Conservation (phyloP, 2,888 invertebrate species). For the Alloscopus bannaensis region DNA sequence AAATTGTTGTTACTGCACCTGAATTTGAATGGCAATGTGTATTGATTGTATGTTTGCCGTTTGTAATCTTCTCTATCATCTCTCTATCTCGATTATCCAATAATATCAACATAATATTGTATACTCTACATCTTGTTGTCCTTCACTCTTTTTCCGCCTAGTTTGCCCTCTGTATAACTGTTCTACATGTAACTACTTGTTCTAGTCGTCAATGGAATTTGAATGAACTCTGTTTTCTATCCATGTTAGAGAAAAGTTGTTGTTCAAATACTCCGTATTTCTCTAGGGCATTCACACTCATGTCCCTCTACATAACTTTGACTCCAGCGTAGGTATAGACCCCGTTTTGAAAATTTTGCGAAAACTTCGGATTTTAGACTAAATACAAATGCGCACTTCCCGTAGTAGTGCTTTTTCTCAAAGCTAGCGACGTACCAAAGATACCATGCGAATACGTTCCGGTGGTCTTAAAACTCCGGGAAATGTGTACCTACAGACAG, state of each 20-base stretch:
- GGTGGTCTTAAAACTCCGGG: too few relatives aligned
- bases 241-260: constrained; percentile 15
- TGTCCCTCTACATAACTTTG: not conserved
- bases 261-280: constrained; percentile 32
- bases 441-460: too few relatives aligned
- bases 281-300: constrained; percentile 40
- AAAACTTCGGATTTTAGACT: too few relatives aligned
- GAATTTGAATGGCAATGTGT: constrained; percentile 62
- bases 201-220: constrained; percentile 13
- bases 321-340: not conserved
- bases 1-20: constrained; percentile 60
- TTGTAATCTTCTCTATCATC: constrained; percentile 40
- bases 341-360: too few relatives aligned
- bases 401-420: too few relatives aligned
- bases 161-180: constrained; percentile 32
- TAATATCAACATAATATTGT: constrained; percentile 36
- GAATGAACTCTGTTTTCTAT: constrained; percentile 16
- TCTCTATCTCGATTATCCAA: constrained; percentile 40
- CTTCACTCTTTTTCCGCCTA: constrained; percentile 23
- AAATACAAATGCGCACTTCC: too few relatives aligned
- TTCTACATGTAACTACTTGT: constrained; percentile 11
- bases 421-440: too few relatives aligned
- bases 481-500: not conserved
- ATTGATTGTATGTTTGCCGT: constrained; percentile 59
- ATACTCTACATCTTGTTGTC: not conserved